phyloP scores from a whole-genome alignment of 2,888 invertebrate genomes.

The Sminthurides aquaticus region DNA sequence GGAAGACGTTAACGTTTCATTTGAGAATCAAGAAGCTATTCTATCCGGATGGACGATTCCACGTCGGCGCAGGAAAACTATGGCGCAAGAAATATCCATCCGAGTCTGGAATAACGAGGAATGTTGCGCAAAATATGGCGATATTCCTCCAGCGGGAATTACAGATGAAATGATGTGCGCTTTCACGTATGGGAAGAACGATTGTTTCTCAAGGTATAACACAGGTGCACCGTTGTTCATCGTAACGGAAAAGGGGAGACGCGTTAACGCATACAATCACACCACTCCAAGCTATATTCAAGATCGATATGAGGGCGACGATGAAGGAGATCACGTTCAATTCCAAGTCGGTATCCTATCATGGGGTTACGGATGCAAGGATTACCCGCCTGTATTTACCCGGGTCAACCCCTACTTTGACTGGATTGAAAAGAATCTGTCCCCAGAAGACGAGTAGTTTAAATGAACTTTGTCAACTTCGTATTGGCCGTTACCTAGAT shows the following conservation, averaged over 20 bases:
- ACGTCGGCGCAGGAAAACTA: constrained; percentile 9
- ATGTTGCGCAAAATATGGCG: constrained; percentile 23
- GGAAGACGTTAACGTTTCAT: constrained; percentile 9
- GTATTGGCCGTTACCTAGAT: no score
- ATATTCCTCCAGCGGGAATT: constrained; percentile 24
- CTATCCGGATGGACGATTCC: constrained; percentile 19
- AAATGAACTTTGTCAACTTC: no score
- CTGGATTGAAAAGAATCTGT: constrained; percentile 14
- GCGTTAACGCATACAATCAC: constrained; percentile 20
- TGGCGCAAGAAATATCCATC: constrained; percentile 18
- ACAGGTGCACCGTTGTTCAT: constrained; percentile 19
- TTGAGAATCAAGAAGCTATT: constrained; percentile 19
- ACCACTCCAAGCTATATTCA: constrained; percentile 17
- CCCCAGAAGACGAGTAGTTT: constrained; percentile 2
- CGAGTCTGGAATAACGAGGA: constrained; percentile 24
- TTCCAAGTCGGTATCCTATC: constrained; percentile 20
- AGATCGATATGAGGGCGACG: constrained; percentile 18
- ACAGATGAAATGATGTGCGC: constrained; percentile 23
- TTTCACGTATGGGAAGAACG: constrained; percentile 18
- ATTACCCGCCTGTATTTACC: constrained; percentile 20
- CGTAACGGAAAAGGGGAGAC: constrained; percentile 15
- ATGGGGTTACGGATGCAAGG: constrained; percentile 21
- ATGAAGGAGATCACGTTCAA: constrained; percentile 20
- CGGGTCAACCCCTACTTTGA: constrained; percentile 17
- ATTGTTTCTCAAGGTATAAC: constrained; percentile 20